Evolutionary conservation across 2,797 vertebrate genomes (phyloP), one percentile per base, ranked within the genome.

Genomic region (Brachyalestes nurse): DNA sequence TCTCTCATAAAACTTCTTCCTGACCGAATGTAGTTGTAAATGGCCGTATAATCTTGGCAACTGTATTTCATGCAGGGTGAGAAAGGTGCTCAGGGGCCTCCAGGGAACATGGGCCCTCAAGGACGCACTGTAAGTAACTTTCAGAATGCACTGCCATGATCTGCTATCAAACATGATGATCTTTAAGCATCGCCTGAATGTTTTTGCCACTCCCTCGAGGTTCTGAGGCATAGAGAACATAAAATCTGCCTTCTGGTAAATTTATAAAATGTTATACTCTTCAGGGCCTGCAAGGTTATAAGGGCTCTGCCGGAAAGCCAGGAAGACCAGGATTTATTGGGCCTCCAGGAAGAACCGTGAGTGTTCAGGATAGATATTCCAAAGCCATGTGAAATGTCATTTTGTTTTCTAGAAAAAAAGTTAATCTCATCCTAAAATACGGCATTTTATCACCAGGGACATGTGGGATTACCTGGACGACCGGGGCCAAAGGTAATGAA

Each of bases 301-400:
- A 96, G 87, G 93, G 94, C 78, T 93, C 86, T 51, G 92, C 93
- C 82, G 94, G 89, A 79, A 93, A 94, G 88, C 93, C 95, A 90
- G 95, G 92, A 89, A 93, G 93, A 92, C 92, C 94, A n/a, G 95
- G 93, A 92, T 92, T 95, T 91, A 91, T 90, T 72, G 93, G 92
- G 67, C 93, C 94, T 64, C 93, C 91, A 25, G 93, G 94, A 87
- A 92, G 87, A 72, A 86, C 75, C 82, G 94, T 95, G 90, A 95
- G 90, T 91, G 76, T 84, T 87, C 84, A 83, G 75, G 77, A 86
- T 87, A 78, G 81, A 87, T 86, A 83, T 89, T 84, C 75, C 23
- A 34, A 81, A 82, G 80, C 61, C 82, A 45, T 77, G 86, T 87
- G 61, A 83, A 91, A 89, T 81, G 72, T 55, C 76, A 86, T 76